Base-by-base conservation (phyloP, 2,888 invertebrate genomes). In the Macropis europaea region DNA sequence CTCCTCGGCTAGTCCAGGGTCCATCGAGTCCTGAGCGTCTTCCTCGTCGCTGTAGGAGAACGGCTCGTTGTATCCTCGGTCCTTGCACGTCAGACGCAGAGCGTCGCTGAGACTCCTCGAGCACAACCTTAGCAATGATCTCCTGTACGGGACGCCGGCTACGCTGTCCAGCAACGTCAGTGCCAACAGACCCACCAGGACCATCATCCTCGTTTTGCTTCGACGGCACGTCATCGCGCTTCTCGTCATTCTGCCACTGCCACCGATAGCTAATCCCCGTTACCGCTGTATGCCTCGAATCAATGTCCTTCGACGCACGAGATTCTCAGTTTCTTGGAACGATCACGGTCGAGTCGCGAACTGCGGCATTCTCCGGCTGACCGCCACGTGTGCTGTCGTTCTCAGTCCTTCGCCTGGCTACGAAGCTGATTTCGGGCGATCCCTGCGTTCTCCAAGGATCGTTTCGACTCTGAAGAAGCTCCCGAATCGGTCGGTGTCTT, bases 81-180 rank as follows among this genome's bases (percentile, higher is more conserved):
- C 86, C 26, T 76, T 74, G 61, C 89, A 90, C 9, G 86, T 74
- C n/a, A 88, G 74, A 30, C 83, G 74, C 15, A 90, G 40, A 0
- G 89, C 87, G 45, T 89, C 87, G 83, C 88, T 88, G 19, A 90
- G 79, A 19, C 75, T 83, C 45, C 74, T 85, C 3, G 89, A 89
- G 78, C 89, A 90, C 13, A 87, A 75, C 66, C 86, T 82, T 24
- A 79, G 61, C 26, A 79, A 34, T 0, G 72, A 68, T 9, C 72
- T 63, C 32, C 60, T 76, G 56, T 63, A 64, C 0, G 82, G 81
- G 0, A 34, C 43, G 6, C 74, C 54, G 24, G 69, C 53, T 9
- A 60, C 76, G 2, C 72, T 13, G 38, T 72, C 57, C 17, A 84
- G 62, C 1, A 77, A n/a, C 19, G 50, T 19, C 5, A 81, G 52